A percentile compares a stretch with the other conserved stretches of the same genome.
phyloP scores from a whole-genome alignment of 2,113 vertebrate genomes.

The Jacana jacana region DNA sequence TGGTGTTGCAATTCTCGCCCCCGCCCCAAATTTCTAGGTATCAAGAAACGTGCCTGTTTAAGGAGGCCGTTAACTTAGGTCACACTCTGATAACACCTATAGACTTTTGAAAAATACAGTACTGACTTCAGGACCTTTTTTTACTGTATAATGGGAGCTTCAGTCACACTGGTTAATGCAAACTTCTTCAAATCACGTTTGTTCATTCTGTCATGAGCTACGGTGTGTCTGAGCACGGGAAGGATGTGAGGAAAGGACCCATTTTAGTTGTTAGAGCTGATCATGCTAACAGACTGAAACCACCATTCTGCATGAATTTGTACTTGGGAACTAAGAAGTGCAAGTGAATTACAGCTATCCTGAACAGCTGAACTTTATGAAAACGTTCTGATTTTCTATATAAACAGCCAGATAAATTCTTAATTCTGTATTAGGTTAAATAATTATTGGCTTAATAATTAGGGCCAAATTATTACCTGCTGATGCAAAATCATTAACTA shows the following conservation, averaged over 20 bases:
- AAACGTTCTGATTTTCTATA: not conserved
- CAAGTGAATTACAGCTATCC: not conserved
- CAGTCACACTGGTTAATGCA: not conserved
- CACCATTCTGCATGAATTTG: not conserved
- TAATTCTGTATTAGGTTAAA: not conserved
- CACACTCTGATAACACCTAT: not conserved
- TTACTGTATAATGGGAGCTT: not conserved
- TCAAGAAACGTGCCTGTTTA: not conserved
- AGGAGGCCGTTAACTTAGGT: not conserved
- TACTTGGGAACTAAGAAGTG: not conserved
- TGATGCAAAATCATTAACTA: not conserved
- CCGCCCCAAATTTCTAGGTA: not conserved
- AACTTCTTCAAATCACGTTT: not conserved
- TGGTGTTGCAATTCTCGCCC: not conserved
- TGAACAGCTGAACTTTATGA: not conserved
- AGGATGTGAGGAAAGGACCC: not conserved
- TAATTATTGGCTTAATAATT: not conserved
- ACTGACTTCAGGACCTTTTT: not conserved
- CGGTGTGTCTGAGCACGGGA: not conserved
- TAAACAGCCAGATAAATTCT: not conserved
- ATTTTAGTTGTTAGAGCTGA: not conserved
- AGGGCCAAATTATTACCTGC: not conserved
- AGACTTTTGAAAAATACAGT: not conserved
- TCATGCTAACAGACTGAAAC: not conserved
- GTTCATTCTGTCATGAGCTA: not conserved